Conservation (phyloP, 2,888 invertebrate genomes). For the Lochmaea capreae region DNA sequence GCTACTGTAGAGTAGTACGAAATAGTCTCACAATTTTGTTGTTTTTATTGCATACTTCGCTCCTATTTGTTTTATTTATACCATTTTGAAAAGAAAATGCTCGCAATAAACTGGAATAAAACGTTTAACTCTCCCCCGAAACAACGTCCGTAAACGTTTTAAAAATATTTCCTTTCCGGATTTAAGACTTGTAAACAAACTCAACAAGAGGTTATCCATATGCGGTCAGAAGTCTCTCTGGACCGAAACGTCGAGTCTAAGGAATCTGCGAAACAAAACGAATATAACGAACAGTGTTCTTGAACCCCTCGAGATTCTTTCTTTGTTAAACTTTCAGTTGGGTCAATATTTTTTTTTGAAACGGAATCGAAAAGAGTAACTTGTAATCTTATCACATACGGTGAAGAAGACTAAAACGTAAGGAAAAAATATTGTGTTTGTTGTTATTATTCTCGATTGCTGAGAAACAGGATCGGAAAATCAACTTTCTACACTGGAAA, state of each 20-base stretch:
- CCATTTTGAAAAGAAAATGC: too few species aligned
- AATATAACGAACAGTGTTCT: constrained; percentile 16
- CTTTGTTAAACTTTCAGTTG: constrained; percentile 32
- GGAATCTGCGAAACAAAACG: constrained; percentile 10
- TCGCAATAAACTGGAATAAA: not conserved
- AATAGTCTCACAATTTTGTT: too few species aligned
- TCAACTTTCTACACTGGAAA: too few species aligned
- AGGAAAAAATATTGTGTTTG: not conserved
- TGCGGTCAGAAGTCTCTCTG: constrained; percentile 31
- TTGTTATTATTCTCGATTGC: not conserved
- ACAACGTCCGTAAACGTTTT: not conserved
- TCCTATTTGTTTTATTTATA: too few species aligned
- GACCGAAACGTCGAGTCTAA: constrained; percentile 29
- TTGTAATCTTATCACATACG: constrained; percentile 17
- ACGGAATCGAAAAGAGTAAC: constrained; percentile 8
- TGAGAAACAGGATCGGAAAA: too few species aligned
- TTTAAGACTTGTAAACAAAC: constrained; percentile 27
- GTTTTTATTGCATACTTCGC: too few species aligned
- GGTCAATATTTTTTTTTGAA: not conserved
- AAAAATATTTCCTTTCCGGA: constrained; percentile 14
- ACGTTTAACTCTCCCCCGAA: not conserved
- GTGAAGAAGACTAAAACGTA: not conserved
- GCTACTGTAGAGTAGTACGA: too few species aligned
- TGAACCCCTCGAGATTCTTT: constrained; percentile 18
- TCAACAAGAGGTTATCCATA: constrained; percentile 20